Evolutionary conservation across 1,140 invertebrate species (phyloP), one percentile per base, ranked within the genome.

Genomic region (Bicyclus anynana): DNA sequence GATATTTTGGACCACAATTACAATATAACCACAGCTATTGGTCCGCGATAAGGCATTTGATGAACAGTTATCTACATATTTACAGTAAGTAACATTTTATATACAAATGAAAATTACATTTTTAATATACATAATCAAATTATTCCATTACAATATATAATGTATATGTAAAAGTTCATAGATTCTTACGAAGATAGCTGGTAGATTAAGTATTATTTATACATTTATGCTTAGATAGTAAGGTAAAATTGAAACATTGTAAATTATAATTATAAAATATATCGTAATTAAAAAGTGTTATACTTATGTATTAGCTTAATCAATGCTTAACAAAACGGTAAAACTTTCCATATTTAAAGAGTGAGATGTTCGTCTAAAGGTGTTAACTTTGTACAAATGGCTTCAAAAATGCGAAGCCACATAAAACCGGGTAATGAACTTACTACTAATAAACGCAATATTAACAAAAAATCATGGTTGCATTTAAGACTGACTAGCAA

Each of bases 31-130:
- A 69, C 59, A 58, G 72, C 23, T 23, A 7, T 85, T 85, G 82
- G 82, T 85, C 82, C 82, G 67, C 70, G 67, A 61, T 83, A 83
- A 83, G 78, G 82, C 80, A 71, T 60, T 74, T 52, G 65, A 65
- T 59, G 40, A 20, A 12, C n/a, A 33, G 47, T n/a, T n/a, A n/a
- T n/a, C 29, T 59, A 40, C 21, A 51, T 58, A 46, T 47, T 47
- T 59, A 53, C 57, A 53, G 35, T 48, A 20, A 37, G 35, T 53
- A 29, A 37, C 27, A 46, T 53, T 48, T n/a, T 51, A 55, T 49
- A 59, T 53, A 53, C 55, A 57, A n/a, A 14, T 51, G 48, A 44
- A 57, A 51, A 57, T 38, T 46, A 38, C 18, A 44, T 57, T 57
- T 23, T 40, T 40, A 52, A 21, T 42, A 52, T 23, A 52, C 29